These are phyloP conservation scores for Hoplostethus atlanticus DNA, from an alignment of 2,797 vertebrate genomes.

Conservation along the genomic window DNA sequence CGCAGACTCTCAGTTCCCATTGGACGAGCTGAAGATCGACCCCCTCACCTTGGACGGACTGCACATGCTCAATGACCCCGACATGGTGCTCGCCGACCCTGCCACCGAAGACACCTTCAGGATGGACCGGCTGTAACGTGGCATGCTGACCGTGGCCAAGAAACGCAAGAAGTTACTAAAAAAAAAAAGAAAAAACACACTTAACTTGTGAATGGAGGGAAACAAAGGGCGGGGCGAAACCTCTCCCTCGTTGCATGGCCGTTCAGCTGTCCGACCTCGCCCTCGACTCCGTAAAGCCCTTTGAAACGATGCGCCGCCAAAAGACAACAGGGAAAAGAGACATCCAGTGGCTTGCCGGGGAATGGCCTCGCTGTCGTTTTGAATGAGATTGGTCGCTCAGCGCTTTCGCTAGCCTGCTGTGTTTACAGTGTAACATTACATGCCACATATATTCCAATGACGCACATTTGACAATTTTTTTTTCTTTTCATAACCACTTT, in stretches of 20 bases:
- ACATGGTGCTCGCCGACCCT: constrained; percentile 96
- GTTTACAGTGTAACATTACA: constrained; percentile 83
- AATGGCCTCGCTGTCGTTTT: constrained; percentile 78
- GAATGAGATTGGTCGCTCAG: constrained; percentile 87
- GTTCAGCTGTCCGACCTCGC: constrained; percentile 80
- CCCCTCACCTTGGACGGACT: constrained; percentile 97
- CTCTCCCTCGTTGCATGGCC: constrained; percentile 84
- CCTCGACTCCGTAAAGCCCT: constrained; percentile 73
- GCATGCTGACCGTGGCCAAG: constrained; percentile 29
- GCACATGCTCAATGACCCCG: constrained; percentile 98
- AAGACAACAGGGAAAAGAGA: constrained; percentile 69
- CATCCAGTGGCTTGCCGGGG: constrained; percentile 73
- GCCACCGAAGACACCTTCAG: constrained; percentile 99
- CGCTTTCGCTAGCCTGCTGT: constrained; percentile 88
- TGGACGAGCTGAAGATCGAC: constrained; percentile 99
- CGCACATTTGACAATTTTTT: constrained; percentile 68
- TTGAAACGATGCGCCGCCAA: constrained; percentile 70
- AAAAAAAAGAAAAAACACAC: constrained; percentile 35
- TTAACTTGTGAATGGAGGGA: constrained; percentile 68
- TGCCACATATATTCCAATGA: constrained; percentile 79
- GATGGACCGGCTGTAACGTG: constrained; percentile 95
- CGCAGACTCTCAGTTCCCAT: constrained; percentile 95
- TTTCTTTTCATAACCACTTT: constrained; percentile 72
- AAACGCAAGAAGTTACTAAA: constrained; percentile 25
- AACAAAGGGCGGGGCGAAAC: constrained; percentile 74